These are phyloP conservation scores for Catharus bicknelli DNA, from an alignment of 2,113 vertebrate genomes.

Conservation along the genomic window DNA sequence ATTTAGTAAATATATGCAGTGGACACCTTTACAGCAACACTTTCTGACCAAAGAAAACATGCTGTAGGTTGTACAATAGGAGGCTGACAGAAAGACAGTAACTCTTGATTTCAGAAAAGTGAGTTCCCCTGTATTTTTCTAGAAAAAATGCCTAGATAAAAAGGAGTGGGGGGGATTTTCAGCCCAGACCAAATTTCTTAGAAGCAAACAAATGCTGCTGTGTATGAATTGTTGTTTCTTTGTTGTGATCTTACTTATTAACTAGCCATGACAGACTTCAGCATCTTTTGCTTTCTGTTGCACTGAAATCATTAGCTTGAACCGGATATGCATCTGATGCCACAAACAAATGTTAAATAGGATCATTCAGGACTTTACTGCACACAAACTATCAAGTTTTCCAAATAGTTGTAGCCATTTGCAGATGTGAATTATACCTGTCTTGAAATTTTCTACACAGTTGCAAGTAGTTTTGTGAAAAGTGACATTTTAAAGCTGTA, in stretches of 20 bases:
- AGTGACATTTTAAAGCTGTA: background rate
- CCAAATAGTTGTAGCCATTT: background rate
- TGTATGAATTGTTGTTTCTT: background rate
- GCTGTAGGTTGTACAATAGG: background rate
- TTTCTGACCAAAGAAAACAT: background rate
- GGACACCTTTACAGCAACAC: background rate
- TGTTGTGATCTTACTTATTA: background rate
- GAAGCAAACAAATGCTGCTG: background rate
- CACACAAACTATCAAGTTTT: background rate
- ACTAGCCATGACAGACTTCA: background rate
- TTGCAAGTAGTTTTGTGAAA: background rate
- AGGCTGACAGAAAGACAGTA: background rate
- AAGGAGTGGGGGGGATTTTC: background rate
- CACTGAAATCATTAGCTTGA: background rate
- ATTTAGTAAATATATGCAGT: background rate
- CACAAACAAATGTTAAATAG: background rate
- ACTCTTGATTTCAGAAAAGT: background rate
- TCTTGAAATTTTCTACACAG: background rate
- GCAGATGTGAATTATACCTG: background rate
- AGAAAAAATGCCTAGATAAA: background rate
- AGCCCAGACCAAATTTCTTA: background rate
- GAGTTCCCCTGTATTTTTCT: background rate
- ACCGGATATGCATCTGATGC: background rate
- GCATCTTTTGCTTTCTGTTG: background rate
- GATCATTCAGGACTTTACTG: background rate